These are phyloP conservation scores for Cephus runcator DNA, from an alignment of 2,888 invertebrate genomes.

Conservation along the genomic window DNA sequence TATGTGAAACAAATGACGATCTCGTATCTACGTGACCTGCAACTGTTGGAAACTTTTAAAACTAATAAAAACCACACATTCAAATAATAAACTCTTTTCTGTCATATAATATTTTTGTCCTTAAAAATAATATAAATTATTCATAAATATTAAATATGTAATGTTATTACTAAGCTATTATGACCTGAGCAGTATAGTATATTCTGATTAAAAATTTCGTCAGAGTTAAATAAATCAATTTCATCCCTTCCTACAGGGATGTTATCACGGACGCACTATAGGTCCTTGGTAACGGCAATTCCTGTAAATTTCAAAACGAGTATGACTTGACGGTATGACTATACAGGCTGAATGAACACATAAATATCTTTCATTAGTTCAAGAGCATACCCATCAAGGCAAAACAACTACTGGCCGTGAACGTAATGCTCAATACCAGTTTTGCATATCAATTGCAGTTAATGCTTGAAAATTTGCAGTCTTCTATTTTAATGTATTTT, in stretches of 20 bases:
- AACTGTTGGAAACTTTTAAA: neutral
- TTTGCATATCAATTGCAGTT: neutral
- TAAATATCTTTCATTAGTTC: neutral
- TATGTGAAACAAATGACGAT: neutral
- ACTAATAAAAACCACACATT: too few relatives aligned
- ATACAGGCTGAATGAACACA: neutral
- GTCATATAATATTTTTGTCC: too few relatives aligned
- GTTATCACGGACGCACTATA: neutral
- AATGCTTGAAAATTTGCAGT: neutral
- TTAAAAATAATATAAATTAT: neutral
- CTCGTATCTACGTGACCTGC: neutral
- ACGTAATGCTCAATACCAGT: neutral
- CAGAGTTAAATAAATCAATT: neutral
- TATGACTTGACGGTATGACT: neutral
- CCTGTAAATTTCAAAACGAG: neutral
- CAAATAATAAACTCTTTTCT: too few relatives aligned
- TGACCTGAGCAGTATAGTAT: neutral
- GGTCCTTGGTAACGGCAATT: neutral
- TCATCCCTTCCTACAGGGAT: neutral
- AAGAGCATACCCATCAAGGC: neutral
- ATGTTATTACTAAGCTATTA: neutral
- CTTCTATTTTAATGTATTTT: neutral
- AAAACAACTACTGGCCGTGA: neutral
- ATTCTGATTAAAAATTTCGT: neutral
- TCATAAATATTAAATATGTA: neutral